A percentile compares a stretch with the other conserved stretches of the same genome.
These are phyloP conservation scores for Larimichthys crocea DNA, from an alignment of 2,113 vertebrate genomes.

Conservation along the genomic window DNA sequence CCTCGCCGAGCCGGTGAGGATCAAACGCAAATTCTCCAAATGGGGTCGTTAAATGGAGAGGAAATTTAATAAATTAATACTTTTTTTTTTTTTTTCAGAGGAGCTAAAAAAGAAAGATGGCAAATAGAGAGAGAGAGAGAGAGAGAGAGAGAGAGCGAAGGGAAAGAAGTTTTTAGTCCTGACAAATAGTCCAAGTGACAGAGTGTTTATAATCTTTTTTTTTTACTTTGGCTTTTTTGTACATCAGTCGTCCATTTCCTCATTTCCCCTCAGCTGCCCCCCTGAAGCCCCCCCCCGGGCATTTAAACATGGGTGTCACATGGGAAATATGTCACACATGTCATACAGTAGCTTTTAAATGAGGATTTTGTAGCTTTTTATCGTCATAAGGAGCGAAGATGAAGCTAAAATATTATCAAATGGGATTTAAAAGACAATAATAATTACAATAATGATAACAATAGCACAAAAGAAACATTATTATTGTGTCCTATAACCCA, in stretches of 20 bases:
- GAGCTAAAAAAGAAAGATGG: conserved; percentile 68
- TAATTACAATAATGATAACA: no score
- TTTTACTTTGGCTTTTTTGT: conserved; percentile 11
- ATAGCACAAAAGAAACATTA: not conserved
- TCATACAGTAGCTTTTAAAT: conserved; percentile 26
- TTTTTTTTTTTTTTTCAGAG: conserved; percentile 30
- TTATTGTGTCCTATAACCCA: no score
- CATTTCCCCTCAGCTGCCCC: not conserved
- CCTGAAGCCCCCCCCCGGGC: conserved; percentile 4
- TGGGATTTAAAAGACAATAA: not conserved
- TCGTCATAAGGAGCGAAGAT: not conserved
- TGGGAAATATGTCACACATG: conserved; percentile 38
- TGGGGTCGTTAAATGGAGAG: conserved; percentile 84
- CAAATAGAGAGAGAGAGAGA: conserved; percentile 15
- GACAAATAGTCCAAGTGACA: conserved; percentile 62
- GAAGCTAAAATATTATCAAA: not conserved
- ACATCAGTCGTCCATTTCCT: conserved; percentile 24
- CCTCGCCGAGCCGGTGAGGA: conserved; percentile 80
- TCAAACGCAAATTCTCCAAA: conserved; percentile 86
- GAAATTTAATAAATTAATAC: conserved; percentile 85
- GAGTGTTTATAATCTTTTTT: conserved; percentile 44
- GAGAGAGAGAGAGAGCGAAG: not conserved
- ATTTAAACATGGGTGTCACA: conserved; percentile 38
- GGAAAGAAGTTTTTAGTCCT: conserved; percentile 55
- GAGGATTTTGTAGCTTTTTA: conserved; percentile 21